These are phyloP conservation scores for Achlya flavicornis DNA, from an alignment of 2,888 invertebrate genomes.

Conservation along the genomic window DNA sequence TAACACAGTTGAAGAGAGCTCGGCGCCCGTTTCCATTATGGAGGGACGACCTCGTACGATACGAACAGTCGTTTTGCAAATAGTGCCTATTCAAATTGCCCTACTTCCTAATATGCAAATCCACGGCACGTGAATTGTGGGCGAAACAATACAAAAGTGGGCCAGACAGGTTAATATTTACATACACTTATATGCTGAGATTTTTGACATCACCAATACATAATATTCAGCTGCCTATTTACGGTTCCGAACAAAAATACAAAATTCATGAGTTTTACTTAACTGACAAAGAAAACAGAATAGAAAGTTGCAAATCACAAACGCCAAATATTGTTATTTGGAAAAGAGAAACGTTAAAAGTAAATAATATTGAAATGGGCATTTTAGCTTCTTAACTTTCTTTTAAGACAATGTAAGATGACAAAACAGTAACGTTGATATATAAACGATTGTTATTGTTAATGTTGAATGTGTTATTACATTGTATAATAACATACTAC, in stretches of 20 bases:
- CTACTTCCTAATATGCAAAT: conserved; percentile 80
- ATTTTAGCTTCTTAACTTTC: conserved; percentile 7
- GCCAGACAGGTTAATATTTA: conserved; percentile 61
- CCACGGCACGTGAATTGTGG: conserved; percentile 66
- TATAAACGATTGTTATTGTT: conserved; percentile 1
- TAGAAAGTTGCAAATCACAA: conserved; percentile 44
- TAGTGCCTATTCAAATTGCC: conserved; percentile 63
- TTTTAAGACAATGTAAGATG: conserved; percentile 7
- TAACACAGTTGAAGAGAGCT: conserved; percentile 25
- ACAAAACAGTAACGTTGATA: background rate
- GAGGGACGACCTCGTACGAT: conserved; percentile 36
- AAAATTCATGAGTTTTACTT: conserved; percentile 41
- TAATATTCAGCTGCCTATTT: conserved; percentile 31
- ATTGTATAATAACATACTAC: conserved; percentile 2
- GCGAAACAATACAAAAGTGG: conserved; percentile 70
- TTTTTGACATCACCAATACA: conserved; percentile 53
- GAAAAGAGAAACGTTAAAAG: conserved; percentile 33
- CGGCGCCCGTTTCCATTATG: conserved; percentile 32
- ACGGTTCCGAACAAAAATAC: conserved; percentile 36
- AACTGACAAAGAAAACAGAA: conserved; percentile 29
- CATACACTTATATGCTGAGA: conserved; percentile 54
- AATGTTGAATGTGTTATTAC: conserved; percentile 5
- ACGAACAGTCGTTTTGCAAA: conserved; percentile 29
- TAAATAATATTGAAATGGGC: conserved; percentile 21
- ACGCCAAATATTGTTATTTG: conserved; percentile 37